Conservation (phyloP, 2,888 invertebrate genomes). For the Eumacrocentrus americanus region DNA sequence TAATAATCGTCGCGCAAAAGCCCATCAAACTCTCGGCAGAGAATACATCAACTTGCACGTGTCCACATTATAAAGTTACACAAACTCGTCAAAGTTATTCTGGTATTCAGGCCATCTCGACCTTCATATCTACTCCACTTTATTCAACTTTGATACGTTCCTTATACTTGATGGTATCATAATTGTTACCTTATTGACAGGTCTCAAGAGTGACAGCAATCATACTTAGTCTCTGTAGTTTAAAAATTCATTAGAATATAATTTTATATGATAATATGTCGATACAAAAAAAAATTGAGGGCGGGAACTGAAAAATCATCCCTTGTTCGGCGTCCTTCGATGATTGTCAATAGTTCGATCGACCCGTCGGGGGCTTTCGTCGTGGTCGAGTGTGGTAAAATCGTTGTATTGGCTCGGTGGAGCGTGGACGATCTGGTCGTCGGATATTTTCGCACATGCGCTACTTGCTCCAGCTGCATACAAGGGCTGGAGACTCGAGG, state of each 20-base stretch:
- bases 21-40: not conserved
- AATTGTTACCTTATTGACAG: too few relatives aligned
- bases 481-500: not conserved
- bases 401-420: too few relatives aligned
- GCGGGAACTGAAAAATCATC: not conserved
- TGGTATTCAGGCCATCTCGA: slow-evolving; percentile 1
- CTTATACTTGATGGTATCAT: too few relatives aligned
- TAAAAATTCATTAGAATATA: too few relatives aligned
- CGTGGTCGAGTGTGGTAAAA: too few relatives aligned
- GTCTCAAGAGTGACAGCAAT: not conserved
- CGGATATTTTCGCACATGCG: not conserved
- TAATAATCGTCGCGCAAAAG: not conserved
- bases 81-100: slow-evolving; percentile 20
- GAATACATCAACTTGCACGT: not conserved
- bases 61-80: not conserved
- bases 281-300: too few relatives aligned
- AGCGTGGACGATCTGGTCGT: too few relatives aligned
- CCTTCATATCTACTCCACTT: not conserved
- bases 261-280: too few relatives aligned
- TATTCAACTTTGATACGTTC: not conserved
- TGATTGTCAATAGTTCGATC: slow-evolving; percentile 5
- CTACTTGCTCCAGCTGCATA: not conserved
- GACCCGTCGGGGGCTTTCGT: not conserved
- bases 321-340: not conserved
- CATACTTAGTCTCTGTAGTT: too few relatives aligned